Conservation (phyloP, 2,888 invertebrate species). For the Chydorus sphaericus region DNA sequence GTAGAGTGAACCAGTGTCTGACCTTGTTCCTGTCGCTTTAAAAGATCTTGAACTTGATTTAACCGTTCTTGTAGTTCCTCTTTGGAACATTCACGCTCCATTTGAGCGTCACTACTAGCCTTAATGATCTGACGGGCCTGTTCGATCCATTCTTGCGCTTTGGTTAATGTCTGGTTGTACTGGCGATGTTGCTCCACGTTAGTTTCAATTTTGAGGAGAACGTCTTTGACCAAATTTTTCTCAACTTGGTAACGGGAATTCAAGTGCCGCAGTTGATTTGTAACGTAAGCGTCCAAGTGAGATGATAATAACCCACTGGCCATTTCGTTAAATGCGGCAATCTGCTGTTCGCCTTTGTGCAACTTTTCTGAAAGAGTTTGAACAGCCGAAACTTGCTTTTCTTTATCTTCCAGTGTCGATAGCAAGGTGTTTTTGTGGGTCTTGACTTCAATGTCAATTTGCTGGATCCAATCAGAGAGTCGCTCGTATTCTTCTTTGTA, state of each 20-base stretch:
- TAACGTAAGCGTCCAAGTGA: slow-evolving; percentile 72
- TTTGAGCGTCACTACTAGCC: slow-evolving; percentile 61
- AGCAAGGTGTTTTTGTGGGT: slow-evolving; percentile 72
- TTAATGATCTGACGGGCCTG: slow-evolving; percentile 68
- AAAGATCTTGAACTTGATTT: slow-evolving; percentile 52
- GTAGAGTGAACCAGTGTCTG: slow-evolving; percentile 74
- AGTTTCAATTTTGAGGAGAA: slow-evolving; percentile 75
- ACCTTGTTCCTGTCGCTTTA: slow-evolving; percentile 69
- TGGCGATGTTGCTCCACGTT: slow-evolving; percentile 71
- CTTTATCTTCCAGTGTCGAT: slow-evolving; percentile 64
- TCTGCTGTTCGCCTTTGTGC: slow-evolving; percentile 61
- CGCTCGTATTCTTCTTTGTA: slow-evolving; percentile 87
- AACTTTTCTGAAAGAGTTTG: slow-evolving; percentile 48
- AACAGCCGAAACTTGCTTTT: slow-evolving; percentile 49
- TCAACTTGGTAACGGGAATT: slow-evolving; percentile 81
- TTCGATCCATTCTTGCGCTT: slow-evolving; percentile 71
- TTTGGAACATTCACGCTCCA: slow-evolving; percentile 48
- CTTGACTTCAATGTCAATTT: slow-evolving; percentile 77
- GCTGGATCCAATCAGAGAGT: slow-evolving; percentile 81
- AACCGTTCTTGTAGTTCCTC: slow-evolving; percentile 68
- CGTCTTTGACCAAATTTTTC: slow-evolving; percentile 74
- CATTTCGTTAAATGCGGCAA: slow-evolving; percentile 60
- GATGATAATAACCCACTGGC: slow-evolving; percentile 62
- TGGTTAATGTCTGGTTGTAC: slow-evolving; percentile 57
- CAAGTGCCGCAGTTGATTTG: slow-evolving; percentile 67